Base-by-base conservation (phyloP, 2,113 vertebrate genomes). In the Paratilapia polleni region DNA sequence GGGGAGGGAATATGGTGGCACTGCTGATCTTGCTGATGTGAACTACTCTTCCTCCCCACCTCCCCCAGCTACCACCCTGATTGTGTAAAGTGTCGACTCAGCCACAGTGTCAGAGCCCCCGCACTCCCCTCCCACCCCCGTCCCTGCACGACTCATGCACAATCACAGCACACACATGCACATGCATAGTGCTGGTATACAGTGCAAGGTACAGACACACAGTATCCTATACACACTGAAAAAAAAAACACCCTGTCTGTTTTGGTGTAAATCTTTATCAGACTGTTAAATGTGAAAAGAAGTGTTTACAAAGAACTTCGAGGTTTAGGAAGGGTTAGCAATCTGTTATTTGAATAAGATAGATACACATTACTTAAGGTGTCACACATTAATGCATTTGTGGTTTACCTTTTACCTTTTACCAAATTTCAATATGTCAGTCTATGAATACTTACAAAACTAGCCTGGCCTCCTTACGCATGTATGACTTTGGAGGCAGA, bases 1-100 rank as follows among this genome's bases (percentile, higher is more conserved):
- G 78, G 89, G 89, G 89, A 92, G 92, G 88, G 93, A 91, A 88
- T 91, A 91, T 87, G 84, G 91, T 83, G 89, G 91, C 88, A 80
- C 64, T 93, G 93, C 94, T 93, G 93, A 93, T 95, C 91, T 87
- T 93, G 93, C 94, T 94, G 92, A 94, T 91, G 93, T 90, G 89
- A 91, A 90, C 85, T 75, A 26, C 4, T n/a, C n/a, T n/a, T n/a
- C 19, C n/a, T 20, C 38, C 38, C 7, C 80, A 14, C 8, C 52
- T n/a, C 24, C 59, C 78, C 54, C 47, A 43, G 19, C 85, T 83
- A 60, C 57, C 88, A 87, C 47, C 66, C 88, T 75, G 77, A 93
- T 94, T 94, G 94, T 94, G 90, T 87, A 94, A 95, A 95, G 92
- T 95, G 95, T 94, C 83, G 88, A 95, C 91, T 95, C 95, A 95